phyloP scores from a whole-genome alignment of 2,113 vertebrate genomes.

The Patagioenas fasciata region DNA sequence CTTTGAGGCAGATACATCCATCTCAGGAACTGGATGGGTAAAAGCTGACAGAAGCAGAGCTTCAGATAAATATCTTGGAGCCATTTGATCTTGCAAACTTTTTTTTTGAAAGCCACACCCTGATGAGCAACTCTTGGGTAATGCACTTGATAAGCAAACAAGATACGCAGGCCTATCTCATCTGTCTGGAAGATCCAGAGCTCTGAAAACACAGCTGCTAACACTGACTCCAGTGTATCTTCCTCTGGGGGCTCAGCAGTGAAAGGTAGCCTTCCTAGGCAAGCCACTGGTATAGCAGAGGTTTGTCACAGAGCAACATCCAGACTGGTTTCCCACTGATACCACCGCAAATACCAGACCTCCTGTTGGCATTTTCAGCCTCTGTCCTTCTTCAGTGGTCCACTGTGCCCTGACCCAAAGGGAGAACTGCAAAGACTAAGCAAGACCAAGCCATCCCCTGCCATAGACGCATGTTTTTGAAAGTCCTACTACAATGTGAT shows the following conservation, averaged over 20 bases:
- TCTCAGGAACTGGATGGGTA: not conserved
- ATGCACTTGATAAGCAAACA: not conserved
- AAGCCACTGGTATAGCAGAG: not conserved
- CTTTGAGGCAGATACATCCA: not conserved
- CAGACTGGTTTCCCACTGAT: not conserved
- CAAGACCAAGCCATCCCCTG: not conserved
- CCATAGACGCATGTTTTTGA: not conserved
- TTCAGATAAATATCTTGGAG: not conserved
- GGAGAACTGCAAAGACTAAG: not conserved
- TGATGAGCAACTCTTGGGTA: not conserved
- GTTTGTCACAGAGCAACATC: not conserved
- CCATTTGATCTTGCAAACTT: not conserved
- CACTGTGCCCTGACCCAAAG: not conserved
- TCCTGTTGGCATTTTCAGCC: rapidly evolving
- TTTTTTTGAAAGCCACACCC: not conserved
- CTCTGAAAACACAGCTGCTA: not conserved
- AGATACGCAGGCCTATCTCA: not conserved
- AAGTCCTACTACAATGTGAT: not conserved
- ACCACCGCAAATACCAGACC: not conserved
- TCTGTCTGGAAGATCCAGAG: not conserved
- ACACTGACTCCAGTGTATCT: not conserved
- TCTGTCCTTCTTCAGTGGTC: not conserved
- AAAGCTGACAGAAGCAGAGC: constrained; percentile 22
- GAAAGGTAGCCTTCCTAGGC: not conserved
- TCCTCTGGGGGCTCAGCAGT: not conserved